Evolutionary conservation across 2,113 vertebrate genomes (phyloP).

Genomic region (Papio anubis): DNA sequence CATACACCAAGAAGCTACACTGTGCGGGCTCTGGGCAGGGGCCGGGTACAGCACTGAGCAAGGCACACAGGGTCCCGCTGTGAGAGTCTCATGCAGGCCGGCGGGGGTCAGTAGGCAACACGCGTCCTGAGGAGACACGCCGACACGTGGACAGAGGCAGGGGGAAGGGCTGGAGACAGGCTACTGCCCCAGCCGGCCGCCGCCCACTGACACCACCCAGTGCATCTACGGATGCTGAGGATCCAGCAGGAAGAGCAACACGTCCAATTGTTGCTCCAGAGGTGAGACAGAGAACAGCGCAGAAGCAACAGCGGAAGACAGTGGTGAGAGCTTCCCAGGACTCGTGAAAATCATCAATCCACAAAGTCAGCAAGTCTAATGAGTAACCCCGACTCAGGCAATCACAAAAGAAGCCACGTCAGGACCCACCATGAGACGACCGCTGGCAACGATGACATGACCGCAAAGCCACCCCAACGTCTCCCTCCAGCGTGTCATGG

Average conservation of each 20-base stretch:
- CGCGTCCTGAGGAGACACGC: rapidly evolving
- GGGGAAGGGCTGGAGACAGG: not conserved
- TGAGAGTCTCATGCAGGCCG: not conserved
- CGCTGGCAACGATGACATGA: not conserved
- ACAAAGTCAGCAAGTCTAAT: not conserved
- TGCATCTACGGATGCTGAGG: too few species aligned
- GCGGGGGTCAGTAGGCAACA: not conserved
- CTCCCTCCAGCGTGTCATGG: not conserved
- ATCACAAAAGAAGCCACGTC: not conserved
- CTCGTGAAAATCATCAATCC: rapidly evolving
- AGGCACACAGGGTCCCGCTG: rapidly evolving
- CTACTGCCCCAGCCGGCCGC: rapidly evolving
- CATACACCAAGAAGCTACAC: rapidly evolving
- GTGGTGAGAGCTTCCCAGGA: rapidly evolving
- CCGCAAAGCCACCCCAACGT: not conserved
- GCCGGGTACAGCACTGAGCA: too few species aligned
- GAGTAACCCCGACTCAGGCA: rapidly evolving
- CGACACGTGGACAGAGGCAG: rapidly evolving
- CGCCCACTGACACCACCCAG: rapidly evolving
- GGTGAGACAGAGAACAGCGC: rapidly evolving
- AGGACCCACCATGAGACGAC: not conserved
- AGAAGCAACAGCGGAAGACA: not conserved
- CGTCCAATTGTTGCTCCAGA: rapidly evolving
- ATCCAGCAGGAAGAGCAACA: rapidly evolving
- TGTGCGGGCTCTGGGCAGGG: rapidly evolving